Evolutionary conservation across 2,797 vertebrate genomes (phyloP), one percentile per base, ranked within the genome.

Genomic region (Phalloptychus januarius): DNA sequence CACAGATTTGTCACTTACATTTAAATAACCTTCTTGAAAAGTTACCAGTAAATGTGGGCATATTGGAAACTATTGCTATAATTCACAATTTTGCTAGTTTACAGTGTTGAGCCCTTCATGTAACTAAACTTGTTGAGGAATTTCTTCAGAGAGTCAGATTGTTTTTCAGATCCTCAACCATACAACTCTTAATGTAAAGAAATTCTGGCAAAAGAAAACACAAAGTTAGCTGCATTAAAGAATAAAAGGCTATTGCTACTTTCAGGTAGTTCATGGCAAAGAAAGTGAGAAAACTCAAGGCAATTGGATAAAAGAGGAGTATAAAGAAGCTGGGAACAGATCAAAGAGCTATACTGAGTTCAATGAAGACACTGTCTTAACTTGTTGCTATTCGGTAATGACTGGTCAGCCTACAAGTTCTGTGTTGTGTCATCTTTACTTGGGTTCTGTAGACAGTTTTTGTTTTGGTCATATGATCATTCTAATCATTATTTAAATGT

Each of bases 11-110:
- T 74, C 4, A 20, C 72, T 25, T 70, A 13, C 1, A 44, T 45
- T 36, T 5, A 15, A 61, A n/a, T 54, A 31, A 70, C 5, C 12
- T 45, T 83, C 1, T 69, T 40, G 15, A 45, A 42, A 44, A 38
- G 52, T 63, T 70, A 28, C 40, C 40, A 12, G 67, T 44, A 70
- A 70, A 70, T n/a, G 40, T 70, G 25, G 67, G 40, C 67, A 44
- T 44, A 3, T 15, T 44, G 67, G 40, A 70, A 70, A 70, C 67
- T 23, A 70, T 40, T 45, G 25, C n/a, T 70, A 28, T 16, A n/a
- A 12, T 23, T 28, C 15, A 42, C 5, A 40, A 8, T 70, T 70
- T 45, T 28, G 25, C 15, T 45, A 28, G 42, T 8, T 15, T 16
- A 28, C 40, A 28, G 40, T 28, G 16, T 13, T 7, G 20, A 12